These are phyloP conservation scores for Neogale vison DNA, from an alignment of 2,113 vertebrate genomes.

Conservation along the genomic window DNA sequence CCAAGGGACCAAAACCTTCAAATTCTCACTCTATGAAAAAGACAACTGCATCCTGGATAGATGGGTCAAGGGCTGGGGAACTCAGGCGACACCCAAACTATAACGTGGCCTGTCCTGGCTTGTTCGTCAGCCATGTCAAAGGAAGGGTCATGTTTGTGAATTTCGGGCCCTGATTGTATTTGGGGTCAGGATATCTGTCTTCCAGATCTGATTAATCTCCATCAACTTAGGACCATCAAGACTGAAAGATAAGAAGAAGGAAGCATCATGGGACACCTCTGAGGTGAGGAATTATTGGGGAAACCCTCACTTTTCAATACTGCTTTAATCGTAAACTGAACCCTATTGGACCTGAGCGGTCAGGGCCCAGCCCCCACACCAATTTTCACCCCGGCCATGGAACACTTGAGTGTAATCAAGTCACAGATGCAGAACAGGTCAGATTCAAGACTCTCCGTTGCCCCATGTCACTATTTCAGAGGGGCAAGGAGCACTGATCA, in stretches of 20 bases:
- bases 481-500: background rate
- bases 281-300: background rate
- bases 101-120: fast-evolving
- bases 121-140: background rate
- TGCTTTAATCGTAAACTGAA: too few species aligned
- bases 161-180: background rate
- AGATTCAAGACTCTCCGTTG: background rate
- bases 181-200: background rate
- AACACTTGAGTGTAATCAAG: background rate
- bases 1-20: background rate
- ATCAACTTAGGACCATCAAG: background rate
- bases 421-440: too few species aligned
- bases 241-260: background rate
- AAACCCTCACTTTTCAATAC: background rate
- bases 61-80: background rate
- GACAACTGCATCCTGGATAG: background rate
- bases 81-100: background rate
- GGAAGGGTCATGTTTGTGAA: background rate
- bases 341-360: background rate
- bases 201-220: background rate
- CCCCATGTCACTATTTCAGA: background rate
- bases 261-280: background rate
- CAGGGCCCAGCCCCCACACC: background rate
- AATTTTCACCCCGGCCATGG: background rate
- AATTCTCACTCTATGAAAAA: background rate